Evolutionary conservation across 2,797 vertebrate species (phyloP).

Genomic region (Parambassis ranga): DNA sequence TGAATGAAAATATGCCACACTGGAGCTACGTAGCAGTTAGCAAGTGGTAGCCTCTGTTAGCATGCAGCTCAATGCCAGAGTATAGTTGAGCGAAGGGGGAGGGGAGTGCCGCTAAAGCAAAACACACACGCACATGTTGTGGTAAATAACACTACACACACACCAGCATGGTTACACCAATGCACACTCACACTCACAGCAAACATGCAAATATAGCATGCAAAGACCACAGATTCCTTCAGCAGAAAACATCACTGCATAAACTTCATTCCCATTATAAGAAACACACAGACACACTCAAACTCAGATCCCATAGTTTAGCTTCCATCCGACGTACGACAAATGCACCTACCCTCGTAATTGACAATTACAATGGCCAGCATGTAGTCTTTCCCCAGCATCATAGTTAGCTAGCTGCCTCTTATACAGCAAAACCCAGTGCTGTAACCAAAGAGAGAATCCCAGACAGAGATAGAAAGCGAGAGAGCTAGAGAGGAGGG

Average conservation of each 20-base stretch:
- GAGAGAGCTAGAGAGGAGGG: constrained; percentile 7
- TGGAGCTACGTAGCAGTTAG: constrained; percentile 51
- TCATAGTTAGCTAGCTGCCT: constrained; percentile 73
- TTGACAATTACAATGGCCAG: constrained; percentile 84
- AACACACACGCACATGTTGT: constrained; percentile 43
- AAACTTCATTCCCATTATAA: constrained; percentile 40
- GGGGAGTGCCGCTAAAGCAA: constrained; percentile 47
- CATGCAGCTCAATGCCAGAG: constrained; percentile 67
- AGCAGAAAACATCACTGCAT: not conserved
- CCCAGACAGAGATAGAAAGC: constrained; percentile 51
- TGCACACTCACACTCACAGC: not conserved
- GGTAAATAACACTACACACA: constrained; percentile 19
- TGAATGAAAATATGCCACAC: constrained; percentile 42
- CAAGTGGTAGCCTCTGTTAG: constrained; percentile 54
- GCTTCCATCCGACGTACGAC: constrained; percentile 18
- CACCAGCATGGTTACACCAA: not conserved
- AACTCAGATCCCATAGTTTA: constrained; percentile 32
- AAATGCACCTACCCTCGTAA: constrained; percentile 78
- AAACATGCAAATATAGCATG: constrained; percentile 4
- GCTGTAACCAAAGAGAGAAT: constrained; percentile 57
- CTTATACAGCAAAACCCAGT: constrained; percentile 49
- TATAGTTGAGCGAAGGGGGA: constrained; percentile 52
- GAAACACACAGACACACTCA: not conserved
- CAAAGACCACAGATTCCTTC: constrained; percentile 6
- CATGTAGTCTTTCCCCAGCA: constrained; percentile 83